phyloP scores from a whole-genome alignment of 2,797 vertebrate genomes.

The Sebastes hubbsi region DNA sequence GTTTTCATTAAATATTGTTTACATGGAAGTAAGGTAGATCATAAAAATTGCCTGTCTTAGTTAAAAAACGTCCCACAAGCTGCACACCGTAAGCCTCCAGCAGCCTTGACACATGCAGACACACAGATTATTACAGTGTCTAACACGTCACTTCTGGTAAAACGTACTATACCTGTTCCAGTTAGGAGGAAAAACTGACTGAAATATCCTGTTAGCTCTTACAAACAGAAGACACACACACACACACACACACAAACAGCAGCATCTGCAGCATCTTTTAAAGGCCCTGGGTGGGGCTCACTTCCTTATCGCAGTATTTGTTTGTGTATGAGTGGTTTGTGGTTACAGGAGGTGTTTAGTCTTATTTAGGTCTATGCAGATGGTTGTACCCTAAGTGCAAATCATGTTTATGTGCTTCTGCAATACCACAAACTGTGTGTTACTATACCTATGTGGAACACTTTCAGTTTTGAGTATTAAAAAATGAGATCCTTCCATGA shows the following conservation, averaged over 20 bases:
- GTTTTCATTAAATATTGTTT: not conserved
- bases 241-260: not conserved
- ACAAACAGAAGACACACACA: not conserved
- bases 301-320: conserved; percentile 71
- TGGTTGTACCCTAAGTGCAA: conserved; percentile 15
- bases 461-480: conserved; percentile 1
- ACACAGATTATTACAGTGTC: not conserved
- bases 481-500: not conserved
- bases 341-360: conserved; percentile 48
- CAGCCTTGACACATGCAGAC: not conserved
- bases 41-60: not conserved
- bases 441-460: not conserved
- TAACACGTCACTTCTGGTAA: conserved; percentile 28
- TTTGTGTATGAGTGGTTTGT: conserved; percentile 49
- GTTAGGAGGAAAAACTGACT: conserved; percentile 7
- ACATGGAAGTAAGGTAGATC: not conserved
- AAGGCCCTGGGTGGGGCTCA: conserved; percentile 67
- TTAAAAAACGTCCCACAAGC: not conserved
- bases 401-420: conserved; percentile 1
- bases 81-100: not conserved
- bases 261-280: conserved; percentile 59
- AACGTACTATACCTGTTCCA: conserved; percentile 10
- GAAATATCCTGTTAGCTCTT: conserved; percentile 27
- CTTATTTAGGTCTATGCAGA: conserved; percentile 43
- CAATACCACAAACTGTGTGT: not conserved